Conservation (phyloP, 2,888 invertebrate species). For the Andrena camellia region DNA sequence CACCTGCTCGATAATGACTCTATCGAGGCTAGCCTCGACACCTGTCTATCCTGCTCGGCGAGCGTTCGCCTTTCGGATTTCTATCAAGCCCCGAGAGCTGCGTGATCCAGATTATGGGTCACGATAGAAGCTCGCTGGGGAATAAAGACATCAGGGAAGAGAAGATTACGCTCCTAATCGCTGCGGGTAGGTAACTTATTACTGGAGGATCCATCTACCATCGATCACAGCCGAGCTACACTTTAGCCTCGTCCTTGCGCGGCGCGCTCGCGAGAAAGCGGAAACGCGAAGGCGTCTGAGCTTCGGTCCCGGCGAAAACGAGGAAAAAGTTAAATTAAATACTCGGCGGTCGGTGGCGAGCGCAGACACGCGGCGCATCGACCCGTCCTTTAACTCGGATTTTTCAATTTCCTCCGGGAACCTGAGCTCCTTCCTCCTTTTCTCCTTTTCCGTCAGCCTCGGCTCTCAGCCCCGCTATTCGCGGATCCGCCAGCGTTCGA, state of each 20-base stretch:
- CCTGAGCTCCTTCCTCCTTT: slow-evolving; percentile 60
- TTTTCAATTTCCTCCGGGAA: slow-evolving; percentile 79
- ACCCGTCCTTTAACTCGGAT: slow-evolving; percentile 77
- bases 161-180: not conserved
- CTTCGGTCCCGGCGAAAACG: slow-evolving; percentile 72
- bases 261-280: not conserved
- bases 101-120: not conserved
- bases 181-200: not conserved
- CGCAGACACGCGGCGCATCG: slow-evolving; percentile 64
- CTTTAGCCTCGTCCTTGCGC: not conserved
- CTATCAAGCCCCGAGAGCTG: not conserved
- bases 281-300: slow-evolving; percentile 40
- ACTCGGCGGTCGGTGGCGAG: slow-evolving; percentile 70
- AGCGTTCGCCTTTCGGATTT: slow-evolving; percentile 35
- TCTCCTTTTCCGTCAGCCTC: slow-evolving; percentile 23
- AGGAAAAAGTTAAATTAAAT: slow-evolving; percentile 80
- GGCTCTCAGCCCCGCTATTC: slow-evolving; percentile 9
- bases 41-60: slow-evolving; percentile 63
- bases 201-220: too few relatives aligned
- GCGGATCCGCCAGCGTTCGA: slow-evolving; percentile 16
- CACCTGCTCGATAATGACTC: slow-evolving; percentile 79
- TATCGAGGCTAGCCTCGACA: slow-evolving; percentile 69
- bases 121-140: not conserved
- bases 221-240: too few relatives aligned
- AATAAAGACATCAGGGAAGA: slow-evolving; percentile 1